These are phyloP conservation scores for Athalia cordata DNA, from an alignment of 2,888 invertebrate species.

Conservation along the genomic window DNA sequence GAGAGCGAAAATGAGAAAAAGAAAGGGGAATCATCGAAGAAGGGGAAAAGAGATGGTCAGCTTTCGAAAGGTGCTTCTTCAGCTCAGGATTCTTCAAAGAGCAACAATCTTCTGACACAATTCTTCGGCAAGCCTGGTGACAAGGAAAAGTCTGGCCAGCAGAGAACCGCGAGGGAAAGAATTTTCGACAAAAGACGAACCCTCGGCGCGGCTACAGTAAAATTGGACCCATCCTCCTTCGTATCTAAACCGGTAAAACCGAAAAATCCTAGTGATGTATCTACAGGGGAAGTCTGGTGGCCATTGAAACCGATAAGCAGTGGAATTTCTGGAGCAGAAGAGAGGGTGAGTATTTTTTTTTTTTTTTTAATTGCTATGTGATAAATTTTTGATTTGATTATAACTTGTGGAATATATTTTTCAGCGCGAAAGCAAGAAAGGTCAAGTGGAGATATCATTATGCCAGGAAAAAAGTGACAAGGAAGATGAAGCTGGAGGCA, in stretches of 20 bases:
- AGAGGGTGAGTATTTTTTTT: constrained; percentile 71
- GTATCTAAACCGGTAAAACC: constrained; percentile 77
- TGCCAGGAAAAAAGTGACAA: constrained; percentile 78
- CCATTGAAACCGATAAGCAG: constrained; percentile 80
- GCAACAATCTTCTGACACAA: constrained; percentile 72
- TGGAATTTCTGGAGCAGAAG: constrained; percentile 77
- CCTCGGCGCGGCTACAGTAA: constrained; percentile 82
- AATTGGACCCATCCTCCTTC: constrained; percentile 80
- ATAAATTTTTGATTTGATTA: background rate
- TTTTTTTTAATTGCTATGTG: background rate
- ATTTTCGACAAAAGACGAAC: constrained; percentile 80
- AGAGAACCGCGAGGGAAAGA: constrained; percentile 74
- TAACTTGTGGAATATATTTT: constrained; percentile 2
- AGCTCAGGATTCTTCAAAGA: constrained; percentile 71
- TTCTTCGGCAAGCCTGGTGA: constrained; percentile 76
- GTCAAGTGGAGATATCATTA: constrained; percentile 80
- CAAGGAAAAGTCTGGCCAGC: constrained; percentile 75
- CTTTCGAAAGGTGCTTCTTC: constrained; percentile 48
- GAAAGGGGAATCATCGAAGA: constrained; percentile 72
- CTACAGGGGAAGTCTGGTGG: constrained; percentile 84
- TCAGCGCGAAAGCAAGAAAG: constrained; percentile 82
- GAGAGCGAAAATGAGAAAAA: constrained; percentile 63
- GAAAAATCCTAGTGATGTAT: constrained; percentile 74
- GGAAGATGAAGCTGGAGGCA: constrained; percentile 80
- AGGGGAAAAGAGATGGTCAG: constrained; percentile 58